Base-by-base conservation (phyloP, 2,797 vertebrate species). In the Coluber constrictor region DNA sequence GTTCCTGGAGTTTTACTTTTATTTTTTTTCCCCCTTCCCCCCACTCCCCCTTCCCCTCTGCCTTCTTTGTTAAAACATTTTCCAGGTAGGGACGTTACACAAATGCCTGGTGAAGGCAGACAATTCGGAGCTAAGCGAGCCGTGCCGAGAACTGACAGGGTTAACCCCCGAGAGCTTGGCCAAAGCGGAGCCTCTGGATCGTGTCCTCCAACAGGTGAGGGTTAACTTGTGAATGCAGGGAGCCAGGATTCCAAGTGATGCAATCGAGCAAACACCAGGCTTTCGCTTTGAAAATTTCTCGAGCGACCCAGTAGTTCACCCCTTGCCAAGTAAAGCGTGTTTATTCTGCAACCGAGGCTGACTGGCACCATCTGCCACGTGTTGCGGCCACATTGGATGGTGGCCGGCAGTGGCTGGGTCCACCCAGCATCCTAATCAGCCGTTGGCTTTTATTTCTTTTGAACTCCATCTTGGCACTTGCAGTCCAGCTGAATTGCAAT, bases 31-130 rank as follows among this genome's bases (percentile, higher is more conserved):
- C 91, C 91, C 95, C 66, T 8, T 27, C 5, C 86, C 29, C 16
- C 10, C 27, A 55, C 0, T 47, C 1, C 2, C 89, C 10, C 16
- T 25, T 2, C 47, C 16, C 51, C 23, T 55, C 25, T 74, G 59
- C 86, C 88, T 29, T 20, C 61, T 90, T 95, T 87, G 66, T 93
- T 63, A 1, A 51, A 83, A 89, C 95, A 56, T 97, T 96, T 97
- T 94, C 98, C 98, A 99, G 99, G 99, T 99, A 93, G 99, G 99
- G 87, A 98, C 99, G 9, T 97, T 99, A 94, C 98, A 99, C 95
- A 98, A 98, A 96, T 98, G 98, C 95, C 96, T 99, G 93, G 98
- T 99, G 94, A 99, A 98, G 97, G 98, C 98, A 37, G 99, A 99
- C 97, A 98, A 98, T 89, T 96, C 98, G 97, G 98, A 99, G 47